Percentiles rank a stretch among this genome's conserved stretches.
Evolutionary conservation across 1,140 invertebrate genomes (phyloP).

Genomic region (Drosophila lacertosa): DNA sequence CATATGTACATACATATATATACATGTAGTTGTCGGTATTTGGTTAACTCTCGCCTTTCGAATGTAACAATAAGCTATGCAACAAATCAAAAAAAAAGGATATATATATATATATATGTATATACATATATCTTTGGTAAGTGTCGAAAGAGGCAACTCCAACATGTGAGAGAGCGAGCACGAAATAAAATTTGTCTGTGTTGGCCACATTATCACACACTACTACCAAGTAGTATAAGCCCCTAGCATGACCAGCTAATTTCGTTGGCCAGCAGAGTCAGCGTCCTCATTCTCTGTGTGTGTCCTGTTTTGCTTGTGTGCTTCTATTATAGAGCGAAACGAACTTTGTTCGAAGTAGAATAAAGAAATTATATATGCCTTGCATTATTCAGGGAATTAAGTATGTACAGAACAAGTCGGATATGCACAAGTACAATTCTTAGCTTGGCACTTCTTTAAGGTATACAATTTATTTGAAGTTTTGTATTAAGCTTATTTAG

Average conservation of each 20-base stretch:
- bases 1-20: too few species aligned
- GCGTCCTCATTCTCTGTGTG: slow-evolving; percentile 14
- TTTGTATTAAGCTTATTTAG: too few species aligned
- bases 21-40: slow-evolving; percentile 5
- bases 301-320: slow-evolving; percentile 21
- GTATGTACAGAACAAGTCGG: not conserved
- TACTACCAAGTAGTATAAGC: slow-evolving; percentile 14
- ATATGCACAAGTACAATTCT: not conserved
- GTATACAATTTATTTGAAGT: too few species aligned
- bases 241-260: slow-evolving; percentile 40
- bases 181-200: slow-evolving; percentile 23
- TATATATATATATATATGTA: not conserved
- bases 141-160: slow-evolving; percentile 12
- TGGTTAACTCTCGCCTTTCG: not conserved
- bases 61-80: slow-evolving; percentile 27
- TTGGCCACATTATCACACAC: slow-evolving; percentile 34
- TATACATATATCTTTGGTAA: slow-evolving; percentile 34
- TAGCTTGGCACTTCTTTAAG: too few species aligned
- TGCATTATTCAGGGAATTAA: slow-evolving; percentile 6
- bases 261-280: slow-evolving; percentile 24
- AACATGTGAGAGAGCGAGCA: slow-evolving; percentile 5
- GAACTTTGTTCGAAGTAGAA: slow-evolving; percentile 4
- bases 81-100: slow-evolving; percentile 33
- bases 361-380: slow-evolving; percentile 30
- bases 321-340: slow-evolving; percentile 18